Conservation (phyloP, 2,888 invertebrate genomes). For the Periphyllus acericola region DNA sequence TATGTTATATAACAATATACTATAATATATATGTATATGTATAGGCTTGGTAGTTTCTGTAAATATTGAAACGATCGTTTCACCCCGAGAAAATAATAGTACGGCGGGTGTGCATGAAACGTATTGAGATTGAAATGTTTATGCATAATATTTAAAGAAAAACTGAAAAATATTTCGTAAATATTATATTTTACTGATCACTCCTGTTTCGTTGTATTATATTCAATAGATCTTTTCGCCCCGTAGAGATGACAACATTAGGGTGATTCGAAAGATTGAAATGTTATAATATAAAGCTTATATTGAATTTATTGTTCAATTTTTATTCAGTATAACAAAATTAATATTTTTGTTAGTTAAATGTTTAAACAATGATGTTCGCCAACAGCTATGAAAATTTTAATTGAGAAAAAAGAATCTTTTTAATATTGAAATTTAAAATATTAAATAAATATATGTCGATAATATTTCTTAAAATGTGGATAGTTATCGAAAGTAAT, state of each 20-base stretch:
- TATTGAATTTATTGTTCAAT: too few species aligned
- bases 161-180: background rate
- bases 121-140: too few species aligned
- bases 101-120: background rate
- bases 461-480: too few species aligned
- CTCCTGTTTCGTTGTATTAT: background rate
- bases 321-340: too few species aligned
- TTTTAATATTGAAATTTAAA: too few species aligned
- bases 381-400: background rate
- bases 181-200: background rate
- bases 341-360: background rate
- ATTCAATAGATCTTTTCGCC: too few species aligned
- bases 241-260: too few species aligned
- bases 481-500: background rate
- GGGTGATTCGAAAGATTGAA: too few species aligned
- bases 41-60: background rate
- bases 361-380: background rate
- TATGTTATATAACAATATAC: background rate
- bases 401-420: background rate
- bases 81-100: background rate
- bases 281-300: too few species aligned
- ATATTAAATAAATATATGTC: too few species aligned
- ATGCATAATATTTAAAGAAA: too few species aligned
- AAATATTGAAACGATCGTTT: background rate
- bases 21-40: background rate